phyloP scores from a whole-genome alignment of 2,888 invertebrate genomes.

The Linnaemya tessellans region DNA sequence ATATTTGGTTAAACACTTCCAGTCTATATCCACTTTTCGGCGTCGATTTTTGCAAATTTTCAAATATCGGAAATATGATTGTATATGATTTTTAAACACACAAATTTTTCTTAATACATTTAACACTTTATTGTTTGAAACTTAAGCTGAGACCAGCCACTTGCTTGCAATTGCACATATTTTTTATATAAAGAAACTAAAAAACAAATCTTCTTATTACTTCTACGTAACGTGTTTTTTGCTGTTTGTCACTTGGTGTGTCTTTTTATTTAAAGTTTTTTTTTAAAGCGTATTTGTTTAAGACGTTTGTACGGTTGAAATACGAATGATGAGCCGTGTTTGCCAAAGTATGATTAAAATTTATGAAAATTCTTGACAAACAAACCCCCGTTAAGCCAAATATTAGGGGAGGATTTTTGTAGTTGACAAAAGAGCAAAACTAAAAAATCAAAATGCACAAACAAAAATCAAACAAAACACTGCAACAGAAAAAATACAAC shows the following conservation, averaged over 20 bases:
- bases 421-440: conserved; percentile 60
- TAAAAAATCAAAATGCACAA: conserved; percentile 53
- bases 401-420: conserved; percentile 60
- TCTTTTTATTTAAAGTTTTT: conserved; percentile 24
- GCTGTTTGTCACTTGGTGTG: conserved; percentile 16
- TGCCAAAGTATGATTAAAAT: conserved; percentile 67
- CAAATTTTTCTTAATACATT: neutral
- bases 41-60: conserved; percentile 22
- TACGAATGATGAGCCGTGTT: conserved; percentile 68
- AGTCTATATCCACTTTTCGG: conserved; percentile 62
- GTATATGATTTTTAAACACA: neutral
- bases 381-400: conserved; percentile 34
- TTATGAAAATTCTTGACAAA: conserved; percentile 64
- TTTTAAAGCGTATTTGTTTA: conserved; percentile 60
- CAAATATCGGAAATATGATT: too few relatives aligned
- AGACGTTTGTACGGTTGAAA: conserved; percentile 68
- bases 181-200: neutral
- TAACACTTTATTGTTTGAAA: conserved; percentile 5
- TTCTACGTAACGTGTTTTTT: conserved; percentile 10
- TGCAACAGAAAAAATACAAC: neutral
- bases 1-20: conserved; percentile 66
- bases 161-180: neutral
- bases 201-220: neutral
- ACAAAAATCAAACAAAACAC: conserved; percentile 25
- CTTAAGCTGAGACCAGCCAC: conserved; percentile 8